Base-by-base conservation (phyloP, 2,888 invertebrate genomes). In the Trimorus sp. region DNA sequence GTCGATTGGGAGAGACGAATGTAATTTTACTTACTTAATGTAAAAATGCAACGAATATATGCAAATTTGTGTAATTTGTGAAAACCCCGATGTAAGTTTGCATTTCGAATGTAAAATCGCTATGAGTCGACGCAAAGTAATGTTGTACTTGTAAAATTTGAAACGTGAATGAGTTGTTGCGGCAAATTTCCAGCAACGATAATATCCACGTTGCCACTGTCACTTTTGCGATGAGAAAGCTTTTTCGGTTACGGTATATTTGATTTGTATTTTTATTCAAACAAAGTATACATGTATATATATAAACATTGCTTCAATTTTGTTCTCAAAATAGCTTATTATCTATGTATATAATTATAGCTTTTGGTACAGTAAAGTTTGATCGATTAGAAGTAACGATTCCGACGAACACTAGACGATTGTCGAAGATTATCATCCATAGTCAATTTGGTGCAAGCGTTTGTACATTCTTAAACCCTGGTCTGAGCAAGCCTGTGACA, bases 261-360 rank as follows among this genome's bases (percentile, higher is more conserved):
- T 62, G 56, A 62, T 59, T 68, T 54, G 68, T 62, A 68, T 56
- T 68, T 79, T 73, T 79, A 79, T 73, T 73, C 37, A 36, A 66
- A 70, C 40, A 68, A 68, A 68, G 45, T 79, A 73, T 66, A 56
- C 73, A 66, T 73, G 65, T 62, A 79, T 73, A 79, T 73, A 79
- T 26, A 26, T 79, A 73, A 79, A 79, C 62, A 73, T 40, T 54
- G 62, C 56, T 59, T 66, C 16, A 42, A 45, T 37, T 48, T 77
- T 53, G 42, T 77, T 65, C 51, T 15, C 51, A 77, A 77, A 70
- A 70, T 70, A 69, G 14, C 65, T 70, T 77, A 77, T 26, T 58
- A 63, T 59, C 51, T 40, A 54, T 63, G 63, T 75, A 45, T 65
- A 58, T 70, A 70, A 26, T 65, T 56, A 63, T 56, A 38, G 69